Percentiles rank a stretch among this genome's conserved stretches.
Conservation (phyloP, 2,888 invertebrate genomes). For the Incurvaria masculella region DNA sequence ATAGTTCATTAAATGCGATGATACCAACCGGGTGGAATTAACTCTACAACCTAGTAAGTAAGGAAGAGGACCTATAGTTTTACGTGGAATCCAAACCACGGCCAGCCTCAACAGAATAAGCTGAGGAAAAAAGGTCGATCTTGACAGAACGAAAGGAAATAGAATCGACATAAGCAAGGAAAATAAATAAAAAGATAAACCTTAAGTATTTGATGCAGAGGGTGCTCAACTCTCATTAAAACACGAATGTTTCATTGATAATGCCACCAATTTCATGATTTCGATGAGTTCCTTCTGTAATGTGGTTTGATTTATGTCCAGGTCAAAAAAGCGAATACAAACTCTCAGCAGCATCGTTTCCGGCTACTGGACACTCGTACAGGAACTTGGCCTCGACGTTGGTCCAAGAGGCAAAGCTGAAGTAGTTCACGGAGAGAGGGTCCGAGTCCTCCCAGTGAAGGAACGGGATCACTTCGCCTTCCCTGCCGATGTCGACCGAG, state of each 20-base stretch:
- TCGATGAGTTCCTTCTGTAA: not conserved
- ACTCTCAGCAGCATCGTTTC: constrained; percentile 26
- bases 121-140: no score
- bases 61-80: no score
- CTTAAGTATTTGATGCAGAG: not conserved
- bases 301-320: not conserved
- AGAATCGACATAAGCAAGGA: no score
- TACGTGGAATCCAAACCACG: no score
- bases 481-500: constrained; percentile 58
- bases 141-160: no score
- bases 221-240: not conserved
- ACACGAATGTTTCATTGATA: not conserved
- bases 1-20: no score
- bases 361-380: constrained; percentile 59
- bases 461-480: constrained; percentile 58
- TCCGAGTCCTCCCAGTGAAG: constrained; percentile 57
- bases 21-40: no score
- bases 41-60: no score
- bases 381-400: constrained; percentile 65
- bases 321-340: constrained; percentile 12
- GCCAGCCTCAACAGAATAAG: no score
- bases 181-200: constrained; percentile 1
- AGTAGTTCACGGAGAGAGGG: constrained; percentile 60
- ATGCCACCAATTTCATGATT: not conserved
- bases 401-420: constrained; percentile 68